Evolutionary conservation across 92 coral and sea anemone genomes (phyloP), one percentile per base, ranked within the genome.

Genomic region (Phenganax subtilis): DNA sequence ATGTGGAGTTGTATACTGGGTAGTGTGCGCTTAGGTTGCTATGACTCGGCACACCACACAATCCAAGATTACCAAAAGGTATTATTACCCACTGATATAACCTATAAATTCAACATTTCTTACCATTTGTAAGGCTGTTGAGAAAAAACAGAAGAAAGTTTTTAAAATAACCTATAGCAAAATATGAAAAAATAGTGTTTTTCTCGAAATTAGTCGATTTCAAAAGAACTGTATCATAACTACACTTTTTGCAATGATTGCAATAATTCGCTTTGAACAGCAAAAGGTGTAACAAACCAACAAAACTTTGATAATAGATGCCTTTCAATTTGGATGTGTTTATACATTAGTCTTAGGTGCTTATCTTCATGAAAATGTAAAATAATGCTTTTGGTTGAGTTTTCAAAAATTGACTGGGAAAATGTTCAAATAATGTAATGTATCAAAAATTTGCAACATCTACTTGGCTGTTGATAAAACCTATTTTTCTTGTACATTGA

Each of bases 21-120:
- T 20, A 7, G 16, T 59, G 55, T 59, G 53, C 57, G 80, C 53
- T n/a, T 68, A 57, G 27, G 77, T 73, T 73, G 44, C 31, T 30
- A 68, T 17, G n/a, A 37, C 70, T 3, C 70, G 29, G 28, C 70
- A 0, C 14, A 25, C 69, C 81, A 68, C 69, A 60, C 67, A 30
- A 31, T 31, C 69, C 53, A 30, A 44, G 51, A 53, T 25, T 11
- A 16, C 44, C 69, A 31, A 52, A 58, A 76, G 81, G 71, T 58
- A 51, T 58, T 30, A 68, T 37, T 44, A 20, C 7, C 10, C 6
- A 64, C 31, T 12, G 9, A 15, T 15, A 14, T 61, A 61, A 61
- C 67, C 67, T 61, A 8, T 61, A 61, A 7, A 30, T 68, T 27
- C 54, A 68, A 0, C 52, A 30, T 12, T 68, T 59, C 65, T 20